Conservation (phyloP, 2,888 invertebrate species). For the Tetanocera ferruginea region DNA sequence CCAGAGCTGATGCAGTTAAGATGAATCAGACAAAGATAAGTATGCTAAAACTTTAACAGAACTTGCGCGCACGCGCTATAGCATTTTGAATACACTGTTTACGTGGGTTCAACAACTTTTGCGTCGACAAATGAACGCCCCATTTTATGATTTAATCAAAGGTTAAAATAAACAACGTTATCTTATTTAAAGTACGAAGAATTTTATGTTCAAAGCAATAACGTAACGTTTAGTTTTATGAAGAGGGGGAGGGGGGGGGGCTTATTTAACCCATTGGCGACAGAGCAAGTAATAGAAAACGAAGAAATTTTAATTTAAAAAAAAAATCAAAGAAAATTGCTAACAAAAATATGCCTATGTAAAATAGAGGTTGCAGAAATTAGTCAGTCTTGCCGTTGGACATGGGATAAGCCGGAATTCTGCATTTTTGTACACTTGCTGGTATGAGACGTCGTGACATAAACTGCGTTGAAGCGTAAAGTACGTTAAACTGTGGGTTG, state of each 20-base stretch:
- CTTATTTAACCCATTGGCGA: background rate
- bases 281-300: background rate
- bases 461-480: conserved; percentile 39
- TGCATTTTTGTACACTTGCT: background rate
- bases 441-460: conserved; percentile 27
- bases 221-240: background rate
- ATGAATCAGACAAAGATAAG: background rate
- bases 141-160: conserved; percentile 39
- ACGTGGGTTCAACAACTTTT: background rate
- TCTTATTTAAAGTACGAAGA: background rate
- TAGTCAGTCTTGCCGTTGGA: background rate
- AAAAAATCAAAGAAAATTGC: background rate
- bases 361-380: background rate
- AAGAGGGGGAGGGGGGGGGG: too few species aligned
- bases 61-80: background rate
- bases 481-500: conserved; percentile 37
- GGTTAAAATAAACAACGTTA: conserved; percentile 29
- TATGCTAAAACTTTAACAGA: background rate
- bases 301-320: background rate
- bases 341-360: background rate
- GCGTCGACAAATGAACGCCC: conserved; percentile 6
- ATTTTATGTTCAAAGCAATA: background rate
- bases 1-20: background rate
- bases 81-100: background rate
- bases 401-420: conserved; percentile 4